Percentiles rank a stretch among this genome's conserved stretches.
phyloP scores from a whole-genome alignment of 2,113 vertebrate species.

The Picathartes gymnocephalus region DNA sequence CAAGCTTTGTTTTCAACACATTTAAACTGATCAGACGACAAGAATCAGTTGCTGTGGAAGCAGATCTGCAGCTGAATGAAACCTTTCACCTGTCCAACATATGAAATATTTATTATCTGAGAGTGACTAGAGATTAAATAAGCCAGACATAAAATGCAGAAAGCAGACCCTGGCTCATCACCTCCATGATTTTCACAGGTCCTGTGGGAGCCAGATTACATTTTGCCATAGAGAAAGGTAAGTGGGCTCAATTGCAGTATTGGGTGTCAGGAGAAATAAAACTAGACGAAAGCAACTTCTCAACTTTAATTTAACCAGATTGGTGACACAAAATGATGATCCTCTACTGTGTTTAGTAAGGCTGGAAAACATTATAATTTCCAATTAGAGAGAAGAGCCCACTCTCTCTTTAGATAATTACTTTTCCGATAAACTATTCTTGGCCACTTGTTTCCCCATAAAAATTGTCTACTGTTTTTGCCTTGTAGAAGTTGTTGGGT shows the following conservation, averaged over 20 bases:
- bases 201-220: slow-evolving; percentile 9
- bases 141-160: background rate
- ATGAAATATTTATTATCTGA: slow-evolving; percentile 58
- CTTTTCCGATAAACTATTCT: slow-evolving; percentile 26
- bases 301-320: background rate
- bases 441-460: background rate
- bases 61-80: slow-evolving; percentile 41
- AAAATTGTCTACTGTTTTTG: background rate
- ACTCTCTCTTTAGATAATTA: background rate
- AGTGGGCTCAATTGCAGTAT: background rate
- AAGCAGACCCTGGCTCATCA: background rate
- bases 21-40: slow-evolving; percentile 36
- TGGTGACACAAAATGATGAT: background rate
- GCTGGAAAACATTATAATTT: background rate
- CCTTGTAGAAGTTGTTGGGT: background rate
- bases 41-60: slow-evolving; percentile 34
- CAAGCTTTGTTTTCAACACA: slow-evolving; percentile 27
- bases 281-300: background rate
- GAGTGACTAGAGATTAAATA: slow-evolving; percentile 27
- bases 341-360: background rate
- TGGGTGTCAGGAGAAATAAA: background rate
- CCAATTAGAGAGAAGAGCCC: background rate
- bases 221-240: background rate
- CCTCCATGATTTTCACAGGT: slow-evolving; percentile 2
- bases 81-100: slow-evolving; percentile 51